Percentiles rank a stretch among this genome's conserved stretches.
phyloP scores from a whole-genome alignment of 2,888 invertebrate species.

The Stramonita haemastoma region DNA sequence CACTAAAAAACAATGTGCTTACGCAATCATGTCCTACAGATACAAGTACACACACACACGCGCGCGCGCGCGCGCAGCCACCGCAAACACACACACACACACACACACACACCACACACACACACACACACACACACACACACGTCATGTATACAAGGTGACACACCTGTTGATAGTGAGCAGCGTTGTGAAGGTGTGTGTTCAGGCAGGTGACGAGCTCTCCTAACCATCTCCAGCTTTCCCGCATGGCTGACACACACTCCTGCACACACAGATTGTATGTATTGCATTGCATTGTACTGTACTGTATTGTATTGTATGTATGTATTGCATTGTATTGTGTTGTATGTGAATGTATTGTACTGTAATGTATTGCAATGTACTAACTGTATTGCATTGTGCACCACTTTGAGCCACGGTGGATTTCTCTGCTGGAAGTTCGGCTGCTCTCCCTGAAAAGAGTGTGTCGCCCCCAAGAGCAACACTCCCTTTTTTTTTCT shows the following conservation, averaged over 20 bases:
- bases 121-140: constrained; percentile 1
- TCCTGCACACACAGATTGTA: constrained; percentile 58
- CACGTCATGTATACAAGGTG: not conserved
- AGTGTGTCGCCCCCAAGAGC: too few relatives aligned
- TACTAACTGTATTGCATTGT: too few relatives aligned
- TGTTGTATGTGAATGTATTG: too few relatives aligned
- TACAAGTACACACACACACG: not conserved
- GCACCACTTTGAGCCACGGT: too few relatives aligned
- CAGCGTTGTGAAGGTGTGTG: constrained; percentile 70
- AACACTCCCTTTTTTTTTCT: too few relatives aligned
- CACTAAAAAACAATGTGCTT: not conserved
- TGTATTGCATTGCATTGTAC: too few relatives aligned
- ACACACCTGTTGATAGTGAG: constrained; percentile 72
- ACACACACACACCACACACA: not conserved
- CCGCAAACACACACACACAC: not conserved
- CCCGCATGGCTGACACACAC: constrained; percentile 68
- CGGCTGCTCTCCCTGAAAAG: too few relatives aligned
- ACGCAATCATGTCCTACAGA: not conserved
- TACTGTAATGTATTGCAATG: too few relatives aligned
- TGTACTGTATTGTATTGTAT: too few relatives aligned
- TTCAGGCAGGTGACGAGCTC: constrained; percentile 69
- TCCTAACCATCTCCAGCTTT: constrained; percentile 71
- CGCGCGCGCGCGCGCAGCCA: not conserved
- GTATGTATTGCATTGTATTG: too few relatives aligned
- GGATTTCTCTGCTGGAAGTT: too few relatives aligned